Evolutionary conservation across 2,113 vertebrate species (phyloP), one percentile per base, ranked within the genome.

Genomic region (Chunga burmeisteri): DNA sequence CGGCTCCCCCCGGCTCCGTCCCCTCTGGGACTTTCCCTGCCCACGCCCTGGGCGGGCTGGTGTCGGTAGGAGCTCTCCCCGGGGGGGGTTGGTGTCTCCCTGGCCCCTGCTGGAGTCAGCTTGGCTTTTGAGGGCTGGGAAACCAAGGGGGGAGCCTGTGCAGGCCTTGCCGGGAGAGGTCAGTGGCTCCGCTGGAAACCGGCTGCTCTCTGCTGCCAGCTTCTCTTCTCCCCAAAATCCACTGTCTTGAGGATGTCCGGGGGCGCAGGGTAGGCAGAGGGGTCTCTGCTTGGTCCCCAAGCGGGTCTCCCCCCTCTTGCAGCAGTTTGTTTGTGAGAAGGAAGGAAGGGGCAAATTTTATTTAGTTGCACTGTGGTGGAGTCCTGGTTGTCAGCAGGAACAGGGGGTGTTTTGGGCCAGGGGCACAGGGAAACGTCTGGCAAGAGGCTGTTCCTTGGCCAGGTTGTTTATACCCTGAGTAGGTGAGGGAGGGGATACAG

Each of bases 231-330:
- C 72, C 36, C 0, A 5, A 13, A 38, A 13, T 3, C 27, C 52
- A 7, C 26, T 0, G 0, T 10, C 26, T 2, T 22, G 5, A 34
- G 61, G 27, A 2, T 4, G 0, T 0, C 9, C 0, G 1, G 8
- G 36, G n/a, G 11, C 2, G 5, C 15, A 0, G 10, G 30, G 65
- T 3, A 7, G 79, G 79, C 65, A 58, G 21, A 40, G 80, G 23
- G 16, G 50, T 19, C 25, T 36, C 55, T 12, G 30, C 25, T 2
- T 0, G 19, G 23, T 19, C 42, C 55, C 32, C 34, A 1, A 29
- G 25, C 0, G 7, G 13, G 13, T 16, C 10, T 44, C 10, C 8
- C 36, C 12, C 15, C 4, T 21, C 16, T 16, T 2, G 7, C 42
- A 56, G 56, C 0, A n/a, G n/a, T n/a, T n/a, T n/a, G n/a, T n/a